Base-by-base conservation (phyloP, 2,113 vertebrate genomes). In the Saccopteryx leptura region DNA sequence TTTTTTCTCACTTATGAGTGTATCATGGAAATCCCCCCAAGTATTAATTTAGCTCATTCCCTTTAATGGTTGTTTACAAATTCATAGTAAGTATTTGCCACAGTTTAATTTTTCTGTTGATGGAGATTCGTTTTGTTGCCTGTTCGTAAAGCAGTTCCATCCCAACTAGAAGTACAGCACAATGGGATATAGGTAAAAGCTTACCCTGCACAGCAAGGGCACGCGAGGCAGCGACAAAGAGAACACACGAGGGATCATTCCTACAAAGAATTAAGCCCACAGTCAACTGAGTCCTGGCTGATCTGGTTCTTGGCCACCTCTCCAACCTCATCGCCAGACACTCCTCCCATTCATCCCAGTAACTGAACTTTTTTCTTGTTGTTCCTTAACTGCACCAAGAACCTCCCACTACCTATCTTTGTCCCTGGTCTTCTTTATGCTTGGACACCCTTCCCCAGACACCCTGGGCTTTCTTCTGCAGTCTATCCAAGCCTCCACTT, bases 91-190 rank as follows among this genome's bases (percentile, higher is more conserved):
- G 18, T 28, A 71, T 82, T 78, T 72, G 26, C 48, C 69, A 87
- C 61, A 86, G 61, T 92, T 74, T 87, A 90, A 78, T 66, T 89
- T 24, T 18, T 85, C 72, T 85, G 15, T 46, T 87, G 88, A 72
- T 7, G 52, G 71, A 3, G 31, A 81, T 65, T 46, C 33, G 28
- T 63, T 89, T 85, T 7, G 1, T 61, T 89, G 80, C 9, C 68
- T 82, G 1, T 91, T 74, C 92, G 86, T 76, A 82, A 72, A 92
- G 75, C 7, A 61, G n/a, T 66, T 69, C 46, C 66, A 89, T 19
- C 19, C 19, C 60, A 71, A 13, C 12, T 52, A 65, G 28, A 88
- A 76, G 52, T 31, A 89, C 95, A 65, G 60, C 12, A 54, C 60
- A 75, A 9, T 46, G 24, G 48, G 26, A 91, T 31, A n/a, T 14